Base-by-base conservation (phyloP, 53 echinoderm and acorn worm genomes). In the Echinometra lucunter region DNA sequence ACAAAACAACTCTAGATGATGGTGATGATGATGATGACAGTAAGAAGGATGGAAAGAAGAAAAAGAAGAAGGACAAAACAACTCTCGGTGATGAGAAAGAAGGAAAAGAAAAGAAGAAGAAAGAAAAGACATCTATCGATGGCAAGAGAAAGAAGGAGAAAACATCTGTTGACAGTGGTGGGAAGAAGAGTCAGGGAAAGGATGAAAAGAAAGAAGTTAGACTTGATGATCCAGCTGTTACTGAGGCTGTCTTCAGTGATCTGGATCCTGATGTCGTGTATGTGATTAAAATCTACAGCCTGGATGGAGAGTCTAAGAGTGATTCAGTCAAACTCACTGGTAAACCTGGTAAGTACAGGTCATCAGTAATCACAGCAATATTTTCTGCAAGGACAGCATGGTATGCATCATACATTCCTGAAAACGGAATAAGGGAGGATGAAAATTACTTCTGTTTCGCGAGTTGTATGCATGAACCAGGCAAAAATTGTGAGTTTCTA, bases 241-340 rank as follows among this genome's bases (percentile, higher is more conserved):
- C 90, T 4, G 28, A 57, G 58, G 91, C 96, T n/a, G 78, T 89
- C 60, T 96, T 98, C 94, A 94, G 96, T 53, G 96, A 90, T 11
- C 60, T 98, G 47, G 95, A 91, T 18, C 96, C 96, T 38, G 98
- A 97, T 9, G 72, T 75, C 12, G 93, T 96, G 56, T 98, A 98
- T 91, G 94, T 92, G 60, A 69, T 98, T n/a, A 95, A 96, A 88
- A 98, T 98, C 94, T 98, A 95, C 88, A 95, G 97, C 66, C 72
- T 93, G 60, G 95, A 96, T 94, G 97, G 94, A 66, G 96, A 97
- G 25, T 82, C 95, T 58, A 95, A 97, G 83, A 96, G 98, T 85
- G 96, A 98, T 30, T 95, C 95, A 63, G 94, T 95, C 57, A 96
- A 94, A 13, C 69, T 98, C 1, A 95, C 85, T 8, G 94, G 95